Evolutionary conservation across 2,888 invertebrate genomes (phyloP).

Genomic region (Leptopilina myrica): DNA sequence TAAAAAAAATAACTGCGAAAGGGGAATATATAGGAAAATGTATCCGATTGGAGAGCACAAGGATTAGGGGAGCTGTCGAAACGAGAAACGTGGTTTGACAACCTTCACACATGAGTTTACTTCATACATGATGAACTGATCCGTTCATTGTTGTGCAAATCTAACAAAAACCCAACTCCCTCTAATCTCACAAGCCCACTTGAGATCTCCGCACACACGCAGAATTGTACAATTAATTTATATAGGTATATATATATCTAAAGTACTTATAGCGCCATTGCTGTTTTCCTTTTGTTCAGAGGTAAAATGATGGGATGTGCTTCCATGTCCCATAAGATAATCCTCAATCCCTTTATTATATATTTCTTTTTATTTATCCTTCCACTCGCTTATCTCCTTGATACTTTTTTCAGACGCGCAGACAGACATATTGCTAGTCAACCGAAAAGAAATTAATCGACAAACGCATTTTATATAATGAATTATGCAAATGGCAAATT

Average conservation of each 20-base stretch:
- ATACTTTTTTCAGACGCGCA: no score
- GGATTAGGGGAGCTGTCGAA: constrained; percentile 71
- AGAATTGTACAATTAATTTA: constrained; percentile 73
- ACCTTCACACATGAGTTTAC: constrained; percentile 45
- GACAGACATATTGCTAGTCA: no score
- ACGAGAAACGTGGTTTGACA: constrained; percentile 47
- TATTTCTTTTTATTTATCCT: background rate
- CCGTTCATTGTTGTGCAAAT: constrained; percentile 76
- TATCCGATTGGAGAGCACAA: constrained; percentile 73
- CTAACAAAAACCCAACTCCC: constrained; percentile 72
- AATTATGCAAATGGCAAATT: no score
- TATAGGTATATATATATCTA: constrained; percentile 65
- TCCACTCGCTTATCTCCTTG: constrained; percentile 21
- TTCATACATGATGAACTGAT: constrained; percentile 73
- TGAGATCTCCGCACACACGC: constrained; percentile 68
- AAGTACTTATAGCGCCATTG: constrained; percentile 64
- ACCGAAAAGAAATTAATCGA: no score
- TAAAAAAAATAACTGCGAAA: constrained; percentile 57
- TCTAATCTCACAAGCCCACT: constrained; percentile 73
- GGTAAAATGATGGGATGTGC: no score
- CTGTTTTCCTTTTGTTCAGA: constrained; percentile 50
- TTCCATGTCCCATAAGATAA: no score
- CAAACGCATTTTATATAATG: no score
- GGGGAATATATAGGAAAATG: constrained; percentile 65
- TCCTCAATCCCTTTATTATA: no score